Evolutionary conservation across 2,797 vertebrate species (phyloP), one percentile per base, ranked within the genome.

Genomic region (Myiotriccus ornatus): DNA sequence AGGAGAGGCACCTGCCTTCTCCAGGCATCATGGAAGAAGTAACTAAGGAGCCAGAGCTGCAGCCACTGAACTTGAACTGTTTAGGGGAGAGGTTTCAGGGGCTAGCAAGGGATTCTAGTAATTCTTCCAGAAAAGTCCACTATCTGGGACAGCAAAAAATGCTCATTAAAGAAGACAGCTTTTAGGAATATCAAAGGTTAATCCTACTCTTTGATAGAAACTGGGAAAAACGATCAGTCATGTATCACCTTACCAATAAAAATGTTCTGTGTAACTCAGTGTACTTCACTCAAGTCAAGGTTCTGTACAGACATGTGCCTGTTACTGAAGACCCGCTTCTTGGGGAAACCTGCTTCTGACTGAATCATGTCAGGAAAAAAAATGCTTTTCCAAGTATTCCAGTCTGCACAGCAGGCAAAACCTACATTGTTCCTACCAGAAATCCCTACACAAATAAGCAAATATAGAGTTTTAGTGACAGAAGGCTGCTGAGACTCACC

Each of bases 401-500:
- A 84, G 53, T 59, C 67, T 83, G 41, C 46, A 83, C 4, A 30
- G 56, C 25, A 56, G 50, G 39, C 21, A 69, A 78, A 63, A 50
- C 1, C 14, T 3, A n/a, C 28, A 24, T 2, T 1, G 5, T 14
- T 82, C 24, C 60, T 86, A 49, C 27, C 63, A 89, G 55, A 91
- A 93, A 89, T 74, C 39, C 32, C 41, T 37, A 56, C 8, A 75
- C 4, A 75, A 78, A 82, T 7, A 35, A 5, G 9, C 32, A 77
- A 71, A 78, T 12, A 70, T 3, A 35, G 22, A 80, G 10, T 73
- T 77, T 23, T 32, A 47, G 24, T 27, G 50, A 69, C 7, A 63
- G 22, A 84, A 67, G 28, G 35, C 14, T 57, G 52, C 47, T 27
- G 41, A 70, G 43, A 73, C 92, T 98, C 97, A 99, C 99, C 99